phyloP scores from a whole-genome alignment of 2,888 invertebrate species.

The Nomada fabriciana region DNA sequence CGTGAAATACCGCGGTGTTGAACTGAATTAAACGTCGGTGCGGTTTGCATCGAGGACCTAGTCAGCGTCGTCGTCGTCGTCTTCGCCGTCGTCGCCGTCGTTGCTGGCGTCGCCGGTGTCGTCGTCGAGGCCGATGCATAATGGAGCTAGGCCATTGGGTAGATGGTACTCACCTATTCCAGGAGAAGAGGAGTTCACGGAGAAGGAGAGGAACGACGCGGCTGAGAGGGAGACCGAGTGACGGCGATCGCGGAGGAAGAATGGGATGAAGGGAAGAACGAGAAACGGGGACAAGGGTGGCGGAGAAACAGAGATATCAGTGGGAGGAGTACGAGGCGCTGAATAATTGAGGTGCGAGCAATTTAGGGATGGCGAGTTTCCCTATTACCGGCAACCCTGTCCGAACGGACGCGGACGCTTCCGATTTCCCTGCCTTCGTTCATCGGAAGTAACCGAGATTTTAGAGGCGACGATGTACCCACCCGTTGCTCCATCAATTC shows the following conservation, averaged over 20 bases:
- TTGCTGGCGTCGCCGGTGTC: conserved; percentile 16
- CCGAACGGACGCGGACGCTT: conserved; percentile 25
- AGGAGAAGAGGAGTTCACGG: conserved; percentile 46
- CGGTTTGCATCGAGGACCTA: conserved; percentile 68
- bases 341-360: conserved; percentile 71
- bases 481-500: conserved; percentile 72
- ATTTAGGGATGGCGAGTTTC: conserved; percentile 67
- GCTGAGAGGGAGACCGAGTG: conserved; percentile 6
- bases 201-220: conserved; percentile 29
- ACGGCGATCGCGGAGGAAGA: conserved; percentile 27
- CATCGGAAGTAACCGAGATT: conserved; percentile 59
- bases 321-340: conserved; percentile 40
- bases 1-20: conserved; percentile 77
- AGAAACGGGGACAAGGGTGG: conserved; percentile 47
- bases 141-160: conserved; percentile 72
- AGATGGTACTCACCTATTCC: conserved; percentile 70
- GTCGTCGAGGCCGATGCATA: conserved; percentile 71
- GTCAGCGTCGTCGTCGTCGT: conserved; percentile 34
- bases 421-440: not conserved
- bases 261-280: conserved; percentile 33
- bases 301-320: conserved; percentile 15
- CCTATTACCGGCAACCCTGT: conserved; percentile 46
- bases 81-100: conserved; percentile 39
- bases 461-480: conserved; percentile 43
- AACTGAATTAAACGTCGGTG: conserved; percentile 80